Conservation (phyloP, 2,113 vertebrate species). For the Tachysurus vachellii region DNA sequence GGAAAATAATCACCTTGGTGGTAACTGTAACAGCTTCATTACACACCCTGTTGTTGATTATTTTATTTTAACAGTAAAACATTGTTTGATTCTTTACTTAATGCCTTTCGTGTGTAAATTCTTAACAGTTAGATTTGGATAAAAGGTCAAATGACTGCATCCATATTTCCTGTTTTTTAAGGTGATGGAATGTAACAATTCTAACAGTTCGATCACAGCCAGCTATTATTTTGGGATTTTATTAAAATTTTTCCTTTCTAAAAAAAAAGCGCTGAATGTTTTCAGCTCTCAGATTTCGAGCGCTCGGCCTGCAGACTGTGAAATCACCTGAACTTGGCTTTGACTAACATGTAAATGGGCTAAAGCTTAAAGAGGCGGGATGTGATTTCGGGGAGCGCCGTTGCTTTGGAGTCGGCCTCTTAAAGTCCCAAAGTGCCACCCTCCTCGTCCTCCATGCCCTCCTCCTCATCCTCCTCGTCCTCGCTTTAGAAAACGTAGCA, state of each 20-base stretch:
- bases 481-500: constrained; percentile 80
- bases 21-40: neutral
- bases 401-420: constrained; percentile 78
- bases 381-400: constrained; percentile 74
- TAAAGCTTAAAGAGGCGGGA: constrained; percentile 64
- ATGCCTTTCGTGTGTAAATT: neutral
- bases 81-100: too few species aligned
- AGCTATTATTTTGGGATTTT: neutral
- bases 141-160: neutral
- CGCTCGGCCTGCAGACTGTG: constrained; percentile 48
- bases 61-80: neutral
- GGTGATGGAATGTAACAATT: neutral
- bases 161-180: neutral
- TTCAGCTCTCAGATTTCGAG: neutral
- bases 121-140: neutral
- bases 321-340: constrained; percentile 64
- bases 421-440: constrained; percentile 78
- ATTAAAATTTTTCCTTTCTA: neutral
- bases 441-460: constrained; percentile 66
- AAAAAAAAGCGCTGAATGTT: neutral
- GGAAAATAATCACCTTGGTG: neutral
- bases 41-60: neutral
- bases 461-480: constrained; percentile 50
- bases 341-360: constrained; percentile 72
- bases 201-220: neutral